These are phyloP conservation scores for Lasiurus borealis DNA, from an alignment of 2,113 vertebrate genomes.

Conservation along the genomic window DNA sequence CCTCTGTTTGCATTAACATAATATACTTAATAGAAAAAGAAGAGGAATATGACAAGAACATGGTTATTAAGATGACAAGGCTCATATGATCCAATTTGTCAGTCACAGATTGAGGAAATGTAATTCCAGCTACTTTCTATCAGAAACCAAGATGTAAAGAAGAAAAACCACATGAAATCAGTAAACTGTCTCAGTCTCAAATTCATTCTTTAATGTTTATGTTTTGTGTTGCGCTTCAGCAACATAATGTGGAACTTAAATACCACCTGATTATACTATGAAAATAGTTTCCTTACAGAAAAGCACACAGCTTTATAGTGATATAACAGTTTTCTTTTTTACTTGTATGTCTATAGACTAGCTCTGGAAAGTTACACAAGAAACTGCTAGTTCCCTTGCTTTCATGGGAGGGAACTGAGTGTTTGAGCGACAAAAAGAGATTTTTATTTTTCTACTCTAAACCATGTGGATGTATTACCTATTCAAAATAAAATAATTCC, in stretches of 20 bases:
- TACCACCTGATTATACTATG: slow-evolving; percentile 17
- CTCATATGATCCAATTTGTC: slow-evolving; percentile 77
- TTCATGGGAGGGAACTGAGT: neutral
- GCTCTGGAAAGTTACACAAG: slow-evolving; percentile 41
- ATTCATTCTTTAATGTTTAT: slow-evolving; percentile 59
- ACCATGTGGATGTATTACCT: neutral
- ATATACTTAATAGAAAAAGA: slow-evolving; percentile 77
- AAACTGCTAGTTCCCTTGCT: slow-evolving; percentile 33
- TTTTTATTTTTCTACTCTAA: slow-evolving; percentile 54
- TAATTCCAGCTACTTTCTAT: slow-evolving; percentile 68
- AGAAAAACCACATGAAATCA: slow-evolving; percentile 55
- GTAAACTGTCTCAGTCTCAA: slow-evolving; percentile 39
- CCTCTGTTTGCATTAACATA: slow-evolving; percentile 81
- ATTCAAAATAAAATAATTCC: slow-evolving; percentile 48
- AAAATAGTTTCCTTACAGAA: slow-evolving; percentile 40
- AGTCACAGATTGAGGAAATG: slow-evolving; percentile 72
- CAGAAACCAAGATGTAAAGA: slow-evolving; percentile 64
- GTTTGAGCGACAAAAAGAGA: neutral
- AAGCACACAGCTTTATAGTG: neutral
- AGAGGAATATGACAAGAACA: slow-evolving; percentile 74
- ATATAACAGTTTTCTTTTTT: slow-evolving; percentile 33
- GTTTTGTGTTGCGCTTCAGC: slow-evolving; percentile 57
- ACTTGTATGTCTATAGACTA: slow-evolving; percentile 54
- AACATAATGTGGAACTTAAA: slow-evolving; percentile 50
- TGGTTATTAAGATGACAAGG: slow-evolving; percentile 83